Base-by-base conservation (phyloP, 1,140 invertebrate species). In the Penaeus vannamei region DNA sequence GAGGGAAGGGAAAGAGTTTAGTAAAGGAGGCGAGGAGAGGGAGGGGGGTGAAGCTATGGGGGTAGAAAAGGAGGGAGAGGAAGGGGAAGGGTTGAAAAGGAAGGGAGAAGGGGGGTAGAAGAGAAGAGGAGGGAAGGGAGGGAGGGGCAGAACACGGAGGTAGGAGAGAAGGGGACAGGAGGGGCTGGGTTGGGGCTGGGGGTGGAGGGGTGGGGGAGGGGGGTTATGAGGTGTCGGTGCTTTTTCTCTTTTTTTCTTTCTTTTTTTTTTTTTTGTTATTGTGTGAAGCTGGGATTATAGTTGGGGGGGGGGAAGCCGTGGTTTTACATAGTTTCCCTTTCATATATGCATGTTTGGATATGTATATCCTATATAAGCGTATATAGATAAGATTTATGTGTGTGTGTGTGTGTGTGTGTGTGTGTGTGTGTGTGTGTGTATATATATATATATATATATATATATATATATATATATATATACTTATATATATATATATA, bases 391-490 rank as follows among this genome's bases (percentile, higher is more conserved):
- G n/a, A n/a, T n/a, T n/a, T 72, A n/a, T 14, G 32, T n/a, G 12
- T 19, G 26, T 72, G 12, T 72, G 23, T n/a, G 12, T 72, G 36
- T 26, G 69, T 72, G 22, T 29, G 36, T 72, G 69, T 29, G 20
- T 8, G 69, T 36, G 0, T n/a, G n/a, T 72, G 26, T 29, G n/a
- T 36, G 17, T 72, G n/a, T 17, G 17, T 72, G 26, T 69, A 69
- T 69, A 69, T 69, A 69, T 69, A 69, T 69, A 69, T 69, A 69
- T 69, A 69, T 69, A 69, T 69, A 69, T 69, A 69, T 69, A 69
- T 69, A 69, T 69, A 69, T 69, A 69, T 69, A 69, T 69, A 69
- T 69, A 69, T 69, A 69, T 69, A 69, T 69, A 69, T 22, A 69
- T 22, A 22, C 20, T 17, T 69, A 29, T 72, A n/a, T 72, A 29